Evolutionary conservation across 2,888 invertebrate species (phyloP), one percentile per base, ranked within the genome.

Genomic region (Enoplolaimus lenunculus): DNA sequence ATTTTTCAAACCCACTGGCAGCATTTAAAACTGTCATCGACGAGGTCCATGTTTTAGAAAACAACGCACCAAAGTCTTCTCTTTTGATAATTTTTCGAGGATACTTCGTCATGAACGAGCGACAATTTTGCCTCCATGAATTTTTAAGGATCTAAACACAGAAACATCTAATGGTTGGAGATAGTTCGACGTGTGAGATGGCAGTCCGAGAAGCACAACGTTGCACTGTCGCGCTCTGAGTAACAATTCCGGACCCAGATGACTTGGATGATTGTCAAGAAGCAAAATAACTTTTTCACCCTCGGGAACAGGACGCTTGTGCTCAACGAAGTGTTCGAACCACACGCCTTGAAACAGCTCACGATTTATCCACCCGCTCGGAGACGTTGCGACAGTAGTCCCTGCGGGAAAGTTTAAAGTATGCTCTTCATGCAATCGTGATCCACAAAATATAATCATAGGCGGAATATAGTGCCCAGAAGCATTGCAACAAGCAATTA

Each of bases 261-360:
- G 67, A n/a, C 67, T 66, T 26, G 33, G n/a, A 66, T 66, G 67
- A 7, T 34, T 7, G 33, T 66, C 67, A 29, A 66, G 7, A 66
- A 30, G 3, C 26, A 66, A n/a, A 3, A 34, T 34, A n/a, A 66
- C 67, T 34, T n/a, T 31, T 26, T 62, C 64, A 33, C 31, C 7
- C 64, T 62, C 64, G 16, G 28, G 16, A 62, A 62, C 13, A 16
- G 64, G 64, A 7, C 7, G 64, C 64, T 30, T 13, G 26, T 62
- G n/a, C 31, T 62, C n/a, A 7, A 62, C 30, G 26, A 62, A 62
- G 57, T 21, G 16, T 13, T 62, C 13, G 31, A 62, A 62, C n/a
- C n/a, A n/a, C n/a, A n/a, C n/a, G 7, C n/a, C 13, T 7, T 30
- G 7, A 62, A 62, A 62, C 64, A 62, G 31, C 16, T n/a, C 31